Conservation (phyloP, 2,113 vertebrate species). For the Pionites leucogaster region DNA sequence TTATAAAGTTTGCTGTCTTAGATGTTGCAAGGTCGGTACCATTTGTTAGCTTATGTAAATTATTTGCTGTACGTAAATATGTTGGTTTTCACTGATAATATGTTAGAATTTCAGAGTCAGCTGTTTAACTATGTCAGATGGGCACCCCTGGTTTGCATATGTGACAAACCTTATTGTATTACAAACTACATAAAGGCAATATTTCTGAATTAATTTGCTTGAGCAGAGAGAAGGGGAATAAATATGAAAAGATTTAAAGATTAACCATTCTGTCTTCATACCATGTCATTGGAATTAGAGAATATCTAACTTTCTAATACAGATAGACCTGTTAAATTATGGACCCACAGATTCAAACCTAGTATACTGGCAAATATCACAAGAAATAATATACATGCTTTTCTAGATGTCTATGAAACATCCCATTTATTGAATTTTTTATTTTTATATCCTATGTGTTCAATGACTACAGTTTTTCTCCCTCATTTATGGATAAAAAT, state of each 20-base stretch:
- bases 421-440: background rate
- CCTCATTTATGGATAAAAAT: background rate
- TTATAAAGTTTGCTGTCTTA: background rate
- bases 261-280: background rate
- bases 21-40: background rate
- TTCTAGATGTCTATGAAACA: background rate
- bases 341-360: background rate
- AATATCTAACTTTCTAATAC: background rate
- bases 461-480: background rate
- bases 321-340: background rate
- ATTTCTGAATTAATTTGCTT: background rate
- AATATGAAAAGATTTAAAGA: background rate
- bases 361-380: background rate
- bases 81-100: background rate
- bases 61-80: background rate
- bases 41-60: constrained; percentile 1
- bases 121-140: background rate
- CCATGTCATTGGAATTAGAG: background rate
- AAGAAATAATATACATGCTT: background rate
- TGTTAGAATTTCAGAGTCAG: background rate
- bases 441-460: background rate
- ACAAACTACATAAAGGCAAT: background rate
- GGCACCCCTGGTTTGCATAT: background rate
- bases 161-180: background rate
- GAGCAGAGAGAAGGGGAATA: background rate